These are phyloP conservation scores for Xyliphius kryptos DNA, from an alignment of 2,113 vertebrate genomes.

Conservation along the genomic window DNA sequence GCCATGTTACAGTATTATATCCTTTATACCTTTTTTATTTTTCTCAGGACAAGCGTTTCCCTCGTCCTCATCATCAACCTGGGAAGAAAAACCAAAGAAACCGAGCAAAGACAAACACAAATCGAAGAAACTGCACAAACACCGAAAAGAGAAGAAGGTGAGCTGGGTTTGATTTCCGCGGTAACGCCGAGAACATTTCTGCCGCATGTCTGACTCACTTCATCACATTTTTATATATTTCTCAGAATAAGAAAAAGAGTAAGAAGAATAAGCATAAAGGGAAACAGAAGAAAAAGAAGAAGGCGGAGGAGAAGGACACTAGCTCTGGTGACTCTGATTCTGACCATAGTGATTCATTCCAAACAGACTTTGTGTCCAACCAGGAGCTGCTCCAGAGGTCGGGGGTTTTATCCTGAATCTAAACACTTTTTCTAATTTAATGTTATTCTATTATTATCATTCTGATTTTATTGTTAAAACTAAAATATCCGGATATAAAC, in stretches of 20 bases:
- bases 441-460: too few relatives aligned
- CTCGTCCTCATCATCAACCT: not conserved
- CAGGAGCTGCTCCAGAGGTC: constrained; percentile 78
- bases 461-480: too few relatives aligned
- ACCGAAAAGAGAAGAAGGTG: constrained; percentile 81
- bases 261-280: constrained; percentile 80
- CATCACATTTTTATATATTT: constrained; percentile 6
- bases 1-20: too few relatives aligned
- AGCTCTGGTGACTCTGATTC: constrained; percentile 58
- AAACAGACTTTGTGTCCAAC: constrained; percentile 46
- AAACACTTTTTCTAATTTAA: too few relatives aligned
- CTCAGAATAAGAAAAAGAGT: constrained; percentile 78
- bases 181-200: too few relatives aligned
- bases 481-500: too few relatives aligned
- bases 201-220: too few relatives aligned
- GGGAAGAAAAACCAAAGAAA: constrained; percentile 63
- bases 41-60: constrained; percentile 23
- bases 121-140: constrained; percentile 74
- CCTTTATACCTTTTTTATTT: too few relatives aligned
- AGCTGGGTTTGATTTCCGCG: not conserved
- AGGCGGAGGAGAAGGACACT: constrained; percentile 57
- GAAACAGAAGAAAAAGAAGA: constrained; percentile 73
- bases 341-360: constrained; percentile 48
- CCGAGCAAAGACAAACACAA: constrained; percentile 77
- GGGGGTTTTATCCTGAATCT: too few relatives aligned